Conservation (phyloP, 2,113 vertebrate genomes). For the Lates calcarifer region DNA sequence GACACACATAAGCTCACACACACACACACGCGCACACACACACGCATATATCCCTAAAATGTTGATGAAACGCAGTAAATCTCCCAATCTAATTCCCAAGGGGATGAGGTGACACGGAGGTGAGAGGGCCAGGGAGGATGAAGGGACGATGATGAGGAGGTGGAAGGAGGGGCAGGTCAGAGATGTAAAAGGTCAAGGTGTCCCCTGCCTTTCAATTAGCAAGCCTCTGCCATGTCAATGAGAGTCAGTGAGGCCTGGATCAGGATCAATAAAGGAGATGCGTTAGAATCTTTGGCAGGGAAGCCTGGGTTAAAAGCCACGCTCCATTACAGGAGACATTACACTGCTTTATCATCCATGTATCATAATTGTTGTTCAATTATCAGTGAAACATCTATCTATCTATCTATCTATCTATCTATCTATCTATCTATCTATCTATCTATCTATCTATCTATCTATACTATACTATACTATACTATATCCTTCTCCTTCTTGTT, state of each 20-base stretch:
- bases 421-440: constrained; percentile 28
- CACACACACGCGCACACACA: constrained; percentile 13
- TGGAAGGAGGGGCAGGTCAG: constrained; percentile 56
- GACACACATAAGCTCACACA: not conserved
- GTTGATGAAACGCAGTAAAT: constrained; percentile 70
- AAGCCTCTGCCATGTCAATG: constrained; percentile 64
- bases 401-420: constrained; percentile 22
- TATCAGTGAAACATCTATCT: constrained; percentile 6
- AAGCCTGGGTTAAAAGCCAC: constrained; percentile 26
- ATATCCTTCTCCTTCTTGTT: constrained; percentile 18
- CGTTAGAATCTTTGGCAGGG: constrained; percentile 49
- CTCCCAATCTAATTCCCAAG: constrained; percentile 29
- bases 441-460: constrained; percentile 33
- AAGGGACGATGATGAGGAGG: constrained; percentile 49
- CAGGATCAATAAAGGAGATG: constrained; percentile 71
- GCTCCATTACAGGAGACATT: constrained; percentile 29
- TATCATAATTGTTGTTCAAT: constrained; percentile 44
- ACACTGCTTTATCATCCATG: constrained; percentile 24
- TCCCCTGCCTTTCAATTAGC: constrained; percentile 78
- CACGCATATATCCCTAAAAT: constrained; percentile 1
- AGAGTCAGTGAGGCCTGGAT: constrained; percentile 37
- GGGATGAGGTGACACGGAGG: constrained; percentile 59
- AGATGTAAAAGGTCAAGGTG: constrained; percentile 81
- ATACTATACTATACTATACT: no score
- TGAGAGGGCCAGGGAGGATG: constrained; percentile 43